Conservation (phyloP, 2,113 vertebrate species). For the Neolamprologus cancellatus region DNA sequence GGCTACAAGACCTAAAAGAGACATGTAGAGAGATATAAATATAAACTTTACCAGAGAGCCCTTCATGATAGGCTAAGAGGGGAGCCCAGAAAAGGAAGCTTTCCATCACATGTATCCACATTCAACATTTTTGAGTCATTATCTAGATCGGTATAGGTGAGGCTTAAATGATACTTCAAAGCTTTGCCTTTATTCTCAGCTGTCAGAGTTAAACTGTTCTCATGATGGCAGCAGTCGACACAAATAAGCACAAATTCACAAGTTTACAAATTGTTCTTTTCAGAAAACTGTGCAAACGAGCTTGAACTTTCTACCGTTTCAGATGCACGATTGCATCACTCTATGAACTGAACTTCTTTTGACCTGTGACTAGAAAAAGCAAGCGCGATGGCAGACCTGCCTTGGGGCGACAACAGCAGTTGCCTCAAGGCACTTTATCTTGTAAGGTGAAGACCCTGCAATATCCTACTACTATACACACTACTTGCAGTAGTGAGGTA, state of each 20-base stretch:
- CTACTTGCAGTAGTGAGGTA: neutral
- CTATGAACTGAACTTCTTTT: neutral
- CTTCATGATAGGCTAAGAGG: neutral
- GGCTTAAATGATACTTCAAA: neutral
- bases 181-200: neutral
- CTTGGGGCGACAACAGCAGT: neutral
- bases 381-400: neutral
- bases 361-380: neutral
- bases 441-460: neutral
- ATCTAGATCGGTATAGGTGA: neutral
- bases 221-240: neutral
- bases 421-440: neutral
- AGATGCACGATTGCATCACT: neutral
- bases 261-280: neutral
- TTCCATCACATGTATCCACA: neutral
- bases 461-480: neutral
- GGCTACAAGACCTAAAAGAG: conserved; percentile 79
- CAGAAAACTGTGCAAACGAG: neutral
- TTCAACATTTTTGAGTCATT: neutral
- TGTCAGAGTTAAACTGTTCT: neutral
- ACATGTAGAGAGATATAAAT: neutral
- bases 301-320: fast-evolving
- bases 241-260: neutral
- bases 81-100: neutral
- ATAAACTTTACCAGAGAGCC: neutral